Conservation (phyloP, 2,797 vertebrate species). For the Acanthopagrus latus region DNA sequence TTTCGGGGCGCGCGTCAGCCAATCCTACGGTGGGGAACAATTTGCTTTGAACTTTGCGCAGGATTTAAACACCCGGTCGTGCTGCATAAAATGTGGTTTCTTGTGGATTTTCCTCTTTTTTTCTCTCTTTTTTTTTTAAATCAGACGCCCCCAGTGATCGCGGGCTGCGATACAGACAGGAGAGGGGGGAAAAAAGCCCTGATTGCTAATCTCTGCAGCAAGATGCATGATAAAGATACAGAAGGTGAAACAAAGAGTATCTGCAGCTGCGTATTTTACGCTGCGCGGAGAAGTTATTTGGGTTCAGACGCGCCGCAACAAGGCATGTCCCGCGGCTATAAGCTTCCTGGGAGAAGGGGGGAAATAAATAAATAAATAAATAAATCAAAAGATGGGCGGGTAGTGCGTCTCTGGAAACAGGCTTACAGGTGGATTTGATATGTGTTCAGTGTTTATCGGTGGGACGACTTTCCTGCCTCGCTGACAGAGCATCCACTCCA, state of each 20-base stretch:
- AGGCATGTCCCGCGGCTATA: slow-evolving; percentile 56
- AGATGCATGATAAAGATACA: slow-evolving; percentile 65
- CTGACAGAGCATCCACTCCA: slow-evolving; percentile 35
- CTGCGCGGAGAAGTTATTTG: slow-evolving; percentile 77
- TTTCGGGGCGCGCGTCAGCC: slow-evolving; percentile 67
- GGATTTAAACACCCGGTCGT: slow-evolving; percentile 66
- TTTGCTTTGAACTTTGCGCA: slow-evolving; percentile 82
- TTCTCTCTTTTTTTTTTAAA: slow-evolving; percentile 4
- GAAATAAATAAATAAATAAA: neutral
- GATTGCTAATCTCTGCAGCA: slow-evolving; percentile 58
- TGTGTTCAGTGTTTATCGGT: slow-evolving; percentile 41
- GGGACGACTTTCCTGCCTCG: slow-evolving; percentile 36
- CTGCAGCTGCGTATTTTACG: slow-evolving; percentile 78
- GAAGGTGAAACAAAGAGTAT: slow-evolving; percentile 76
- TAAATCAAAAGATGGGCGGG: slow-evolving; percentile 29
- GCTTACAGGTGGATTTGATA: slow-evolving; percentile 75
- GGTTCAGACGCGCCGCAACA: slow-evolving; percentile 57
- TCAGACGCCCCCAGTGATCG: slow-evolving; percentile 28
- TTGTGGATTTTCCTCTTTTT: slow-evolving; percentile 6
- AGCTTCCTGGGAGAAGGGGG: slow-evolving; percentile 8
- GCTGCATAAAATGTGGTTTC: slow-evolving; percentile 39
- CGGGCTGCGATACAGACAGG: slow-evolving; percentile 24
- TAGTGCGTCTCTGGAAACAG: slow-evolving; percentile 54
- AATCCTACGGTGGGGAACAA: slow-evolving; percentile 56
- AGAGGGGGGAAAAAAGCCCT: neutral